Evolutionary conservation across 1,140 invertebrate genomes (phyloP), one percentile per base, ranked within the genome.

Genomic region (Musca domestica): DNA sequence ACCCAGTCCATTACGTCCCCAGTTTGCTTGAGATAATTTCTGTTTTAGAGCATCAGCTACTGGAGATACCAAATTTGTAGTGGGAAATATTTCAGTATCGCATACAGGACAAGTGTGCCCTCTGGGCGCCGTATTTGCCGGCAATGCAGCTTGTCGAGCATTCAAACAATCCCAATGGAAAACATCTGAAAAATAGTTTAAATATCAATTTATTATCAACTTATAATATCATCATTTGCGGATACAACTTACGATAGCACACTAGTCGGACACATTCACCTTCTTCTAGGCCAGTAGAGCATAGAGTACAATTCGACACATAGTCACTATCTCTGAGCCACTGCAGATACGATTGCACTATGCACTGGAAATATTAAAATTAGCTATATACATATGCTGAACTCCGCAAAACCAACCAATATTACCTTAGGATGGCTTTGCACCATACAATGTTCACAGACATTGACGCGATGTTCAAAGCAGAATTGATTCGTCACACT

Each of bases 241-340:
- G 46, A 12, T 46, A 25, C 1, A 15, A 75, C 87, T 87, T 85
- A 89, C 88, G 93, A 82, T 95, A 95, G 83, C 95, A 96, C 54
- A 91, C 89, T 61, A 96, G 84, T 72, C 94, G 86, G 69, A 98
- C 90, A 84, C 95, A 97, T 78, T 96, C 93, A 67, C 91, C 90
- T 72, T 90, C 86, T 69, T 86, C 87, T 64, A 98, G 84, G 70
- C 88, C 88, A 74, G 90, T 88, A 25, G 89, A 88, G 81, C 96
- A 98, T 14, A 98, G 83, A 74, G 88, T 88, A 85, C 96, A 99
- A 71, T 91, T 88, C 22, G 95, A 91, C 83, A 95, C 93, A 82
- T 96, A 98, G 81, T 97, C 95, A 82, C 94, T 95, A 81, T 99
- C 96, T 85, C 98, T 92, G 51, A 99, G 86, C 98, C 97, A 99